Percentiles rank a stretch among this genome's conserved stretches.
phyloP scores from a whole-genome alignment of 1,140 invertebrate genomes.

The Littorina saxatilis region DNA sequence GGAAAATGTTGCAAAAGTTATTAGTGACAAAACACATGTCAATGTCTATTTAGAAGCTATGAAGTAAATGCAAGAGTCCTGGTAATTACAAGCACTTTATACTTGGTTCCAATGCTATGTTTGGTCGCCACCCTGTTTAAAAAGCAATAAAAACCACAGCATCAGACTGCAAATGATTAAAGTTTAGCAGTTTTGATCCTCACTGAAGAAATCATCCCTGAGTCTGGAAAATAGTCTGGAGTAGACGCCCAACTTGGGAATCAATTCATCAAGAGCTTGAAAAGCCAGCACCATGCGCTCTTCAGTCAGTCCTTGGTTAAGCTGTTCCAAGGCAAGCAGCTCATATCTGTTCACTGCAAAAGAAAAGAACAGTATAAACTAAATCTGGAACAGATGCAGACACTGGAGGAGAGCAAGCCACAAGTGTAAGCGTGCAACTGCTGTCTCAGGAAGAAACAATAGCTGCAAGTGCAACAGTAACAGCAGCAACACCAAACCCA shows the following conservation, averaged over 20 bases:
- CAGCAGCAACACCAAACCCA: not conserved
- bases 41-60: too few relatives aligned
- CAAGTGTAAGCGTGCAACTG: constrained; percentile 29
- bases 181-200: constrained; percentile 25
- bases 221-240: constrained; percentile 64
- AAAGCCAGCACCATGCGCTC: constrained; percentile 70
- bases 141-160: too few relatives aligned
- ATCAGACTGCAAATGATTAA: too few relatives aligned
- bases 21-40: too few relatives aligned
- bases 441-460: not conserved
- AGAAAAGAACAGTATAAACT: not conserved
- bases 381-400: constrained; percentile 67
- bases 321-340: constrained; percentile 62
- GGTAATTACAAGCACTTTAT: too few relatives aligned
- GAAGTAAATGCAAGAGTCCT: too few relatives aligned
- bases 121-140: too few relatives aligned
- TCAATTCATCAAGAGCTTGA: constrained; percentile 69
- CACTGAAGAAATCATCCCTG: constrained; percentile 72
- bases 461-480: not conserved
- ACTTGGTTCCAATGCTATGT: too few relatives aligned
- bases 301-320: constrained; percentile 55
- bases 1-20: too few relatives aligned
- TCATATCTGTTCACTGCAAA: constrained; percentile 71
- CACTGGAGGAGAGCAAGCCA: constrained; percentile 67
- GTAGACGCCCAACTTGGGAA: constrained; percentile 72